A percentile compares a stretch with the other conserved stretches of the same genome.
Evolutionary conservation across 1,140 invertebrate genomes (phyloP).

Genomic region (Drosophila malerkotliana): DNA sequence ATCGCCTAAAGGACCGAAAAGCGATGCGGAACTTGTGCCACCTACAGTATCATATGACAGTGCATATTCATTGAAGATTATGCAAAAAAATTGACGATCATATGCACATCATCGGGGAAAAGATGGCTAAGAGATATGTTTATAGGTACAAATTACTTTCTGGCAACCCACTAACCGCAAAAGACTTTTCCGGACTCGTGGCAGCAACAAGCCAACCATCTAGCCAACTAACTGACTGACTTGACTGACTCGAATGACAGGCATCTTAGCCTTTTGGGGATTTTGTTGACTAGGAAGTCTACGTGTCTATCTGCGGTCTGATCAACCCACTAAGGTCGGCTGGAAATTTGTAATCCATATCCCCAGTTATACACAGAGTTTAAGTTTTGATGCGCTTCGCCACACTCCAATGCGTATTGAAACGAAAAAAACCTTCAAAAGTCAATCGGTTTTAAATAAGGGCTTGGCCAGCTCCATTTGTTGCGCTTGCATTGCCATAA

Average conservation of each 20-base stretch:
- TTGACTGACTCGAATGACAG: conserved; percentile 37
- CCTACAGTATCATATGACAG: conserved; percentile 51
- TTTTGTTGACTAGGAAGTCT: conserved; percentile 63
- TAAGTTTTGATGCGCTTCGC: conserved; percentile 60
- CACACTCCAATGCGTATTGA: conserved; percentile 57
- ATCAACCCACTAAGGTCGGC: conserved; percentile 60
- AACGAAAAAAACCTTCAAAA: conserved; percentile 58
- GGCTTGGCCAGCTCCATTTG: conserved; percentile 60
- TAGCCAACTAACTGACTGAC: conserved; percentile 21
- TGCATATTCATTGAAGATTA: conserved; percentile 50
- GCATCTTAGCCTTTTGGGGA: conserved; percentile 44
- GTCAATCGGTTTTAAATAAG: conserved; percentile 44
- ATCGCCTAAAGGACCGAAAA: conserved; percentile 36
- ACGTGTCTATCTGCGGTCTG: conserved; percentile 49
- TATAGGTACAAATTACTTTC: conserved; percentile 63
- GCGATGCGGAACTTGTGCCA: conserved; percentile 47
- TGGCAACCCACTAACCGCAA: conserved; percentile 69
- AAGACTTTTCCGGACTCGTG: conserved; percentile 57
- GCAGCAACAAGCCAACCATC: conserved; percentile 27
- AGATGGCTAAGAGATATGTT: conserved; percentile 44
- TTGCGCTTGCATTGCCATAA: conserved; percentile 64
- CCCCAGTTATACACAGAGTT: conserved; percentile 22
- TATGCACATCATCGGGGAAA: not conserved
- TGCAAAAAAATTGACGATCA: conserved; percentile 71
- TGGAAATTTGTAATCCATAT: conserved; percentile 39